Evolutionary conservation across 2,888 invertebrate genomes (phyloP).

Genomic region (Argyresthia goedartella): DNA sequence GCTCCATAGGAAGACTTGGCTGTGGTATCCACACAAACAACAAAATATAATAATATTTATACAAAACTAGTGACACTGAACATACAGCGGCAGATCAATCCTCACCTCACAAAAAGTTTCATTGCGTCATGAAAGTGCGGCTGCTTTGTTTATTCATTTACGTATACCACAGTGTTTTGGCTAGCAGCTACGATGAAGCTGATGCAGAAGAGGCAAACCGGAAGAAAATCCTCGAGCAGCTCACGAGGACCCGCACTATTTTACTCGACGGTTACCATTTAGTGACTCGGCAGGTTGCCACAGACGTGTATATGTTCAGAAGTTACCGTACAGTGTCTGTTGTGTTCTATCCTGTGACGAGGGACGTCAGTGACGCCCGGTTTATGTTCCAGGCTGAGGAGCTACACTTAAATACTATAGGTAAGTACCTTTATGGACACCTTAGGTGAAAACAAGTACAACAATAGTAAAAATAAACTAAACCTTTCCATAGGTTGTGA

Average conservation of each 20-base stretch:
- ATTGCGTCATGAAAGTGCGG: no score
- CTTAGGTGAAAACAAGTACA: no score
- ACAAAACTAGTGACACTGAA: no score
- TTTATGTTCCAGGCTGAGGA: constrained; percentile 64
- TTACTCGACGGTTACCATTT: constrained; percentile 50
- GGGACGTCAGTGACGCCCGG: constrained; percentile 51
- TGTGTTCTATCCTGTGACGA: constrained; percentile 48
- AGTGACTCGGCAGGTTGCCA: constrained; percentile 55
- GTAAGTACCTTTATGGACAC: constrained; percentile 46
- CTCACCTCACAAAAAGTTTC: no score
- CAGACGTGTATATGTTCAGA: constrained; percentile 58
- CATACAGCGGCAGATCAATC: no score
- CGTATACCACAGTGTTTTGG: no score
- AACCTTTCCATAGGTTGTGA: no score
- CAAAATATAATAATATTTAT: no score
- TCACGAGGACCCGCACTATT: constrained; percentile 49
- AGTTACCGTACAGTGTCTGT: constrained; percentile 61
- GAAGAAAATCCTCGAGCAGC: constrained; percentile 47
- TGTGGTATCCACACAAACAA: no score
- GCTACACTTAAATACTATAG: constrained; percentile 60
- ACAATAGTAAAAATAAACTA: no score
- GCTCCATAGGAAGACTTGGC: no score
- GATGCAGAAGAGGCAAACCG: constrained; percentile 43
- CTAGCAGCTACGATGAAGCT: constrained; percentile 30
- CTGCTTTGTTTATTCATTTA: no score